These are phyloP conservation scores for Sminthurinus signatus DNA, from an alignment of 1,140 invertebrate species.

Conservation along the genomic window DNA sequence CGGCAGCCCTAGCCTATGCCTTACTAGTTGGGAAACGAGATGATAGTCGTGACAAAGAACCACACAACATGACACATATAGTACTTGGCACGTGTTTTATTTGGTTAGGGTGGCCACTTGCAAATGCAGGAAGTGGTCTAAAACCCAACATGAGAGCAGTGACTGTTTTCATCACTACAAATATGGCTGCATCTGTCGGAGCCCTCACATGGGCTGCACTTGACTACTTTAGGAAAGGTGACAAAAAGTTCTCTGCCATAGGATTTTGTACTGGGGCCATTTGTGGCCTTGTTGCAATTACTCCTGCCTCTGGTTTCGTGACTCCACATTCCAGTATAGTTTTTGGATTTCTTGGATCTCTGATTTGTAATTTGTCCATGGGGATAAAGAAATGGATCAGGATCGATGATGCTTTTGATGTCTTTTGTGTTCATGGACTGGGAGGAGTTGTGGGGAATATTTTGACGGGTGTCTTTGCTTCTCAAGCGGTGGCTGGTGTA, in stretches of 20 bases:
- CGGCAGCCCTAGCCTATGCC: conserved; percentile 33
- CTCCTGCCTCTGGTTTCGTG: conserved; percentile 31
- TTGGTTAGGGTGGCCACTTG: conserved; percentile 23
- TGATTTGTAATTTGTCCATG: conserved; percentile 30
- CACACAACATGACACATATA: conserved; percentile 38
- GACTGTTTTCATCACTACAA: conserved; percentile 33
- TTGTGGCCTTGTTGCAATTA: conserved; percentile 34
- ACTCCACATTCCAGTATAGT: conserved; percentile 25
- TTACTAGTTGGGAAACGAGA: conserved; percentile 30
- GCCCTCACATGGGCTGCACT: conserved; percentile 30
- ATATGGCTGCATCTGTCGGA: conserved; percentile 32
- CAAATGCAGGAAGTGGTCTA: conserved; percentile 31
- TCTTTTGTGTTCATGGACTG: conserved; percentile 32
- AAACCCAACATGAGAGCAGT: conserved; percentile 28
- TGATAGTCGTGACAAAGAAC: conserved; percentile 27
- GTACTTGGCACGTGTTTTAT: conserved; percentile 33
- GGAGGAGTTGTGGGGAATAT: conserved; percentile 37
- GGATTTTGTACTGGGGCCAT: conserved; percentile 35
- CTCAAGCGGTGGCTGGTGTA: conserved; percentile 31
- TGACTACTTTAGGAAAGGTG: conserved; percentile 24
- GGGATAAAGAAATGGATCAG: conserved; percentile 19
- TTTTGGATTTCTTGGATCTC: conserved; percentile 28
- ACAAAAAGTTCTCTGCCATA: conserved; percentile 29
- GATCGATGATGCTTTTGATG: conserved; percentile 36
- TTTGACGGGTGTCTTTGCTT: conserved; percentile 30